Evolutionary conservation across 2,888 invertebrate species (phyloP).

Genomic region (Limnephilus auricula): DNA sequence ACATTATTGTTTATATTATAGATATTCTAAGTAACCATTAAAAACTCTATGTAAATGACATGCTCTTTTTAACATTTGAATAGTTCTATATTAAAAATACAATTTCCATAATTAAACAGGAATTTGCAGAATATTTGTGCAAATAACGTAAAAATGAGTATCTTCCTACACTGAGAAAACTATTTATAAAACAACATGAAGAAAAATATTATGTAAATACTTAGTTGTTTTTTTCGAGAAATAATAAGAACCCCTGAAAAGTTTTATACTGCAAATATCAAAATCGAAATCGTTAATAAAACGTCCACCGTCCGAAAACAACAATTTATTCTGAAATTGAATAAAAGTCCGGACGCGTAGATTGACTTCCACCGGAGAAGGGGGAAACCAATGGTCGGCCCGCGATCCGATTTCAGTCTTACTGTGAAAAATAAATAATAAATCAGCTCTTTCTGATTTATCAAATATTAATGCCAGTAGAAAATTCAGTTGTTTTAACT

Average conservation of each 20-base stretch:
- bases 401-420: background rate
- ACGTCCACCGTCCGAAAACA: conserved; percentile 18
- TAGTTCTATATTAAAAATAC: too few relatives aligned
- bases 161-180: background rate
- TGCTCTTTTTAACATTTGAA: too few relatives aligned
- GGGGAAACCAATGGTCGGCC: background rate
- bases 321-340: conserved; percentile 44
- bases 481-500: background rate
- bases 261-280: background rate
- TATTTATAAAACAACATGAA: background rate
- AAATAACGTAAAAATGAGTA: too few relatives aligned
- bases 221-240: background rate
- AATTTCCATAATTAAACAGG: too few relatives aligned
- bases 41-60: too few relatives aligned
- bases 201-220: background rate
- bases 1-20: too few relatives aligned
- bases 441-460: background rate
- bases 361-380: conserved; percentile 22
- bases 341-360: conserved; percentile 36
- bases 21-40: too few relatives aligned
- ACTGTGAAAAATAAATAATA: background rate
- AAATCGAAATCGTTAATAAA: conserved; percentile 21
- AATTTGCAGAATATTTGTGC: too few relatives aligned
- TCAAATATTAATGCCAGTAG: background rate
- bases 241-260: background rate